phyloP scores from a whole-genome alignment of 2,888 invertebrate genomes.

The Amiota mariae region DNA sequence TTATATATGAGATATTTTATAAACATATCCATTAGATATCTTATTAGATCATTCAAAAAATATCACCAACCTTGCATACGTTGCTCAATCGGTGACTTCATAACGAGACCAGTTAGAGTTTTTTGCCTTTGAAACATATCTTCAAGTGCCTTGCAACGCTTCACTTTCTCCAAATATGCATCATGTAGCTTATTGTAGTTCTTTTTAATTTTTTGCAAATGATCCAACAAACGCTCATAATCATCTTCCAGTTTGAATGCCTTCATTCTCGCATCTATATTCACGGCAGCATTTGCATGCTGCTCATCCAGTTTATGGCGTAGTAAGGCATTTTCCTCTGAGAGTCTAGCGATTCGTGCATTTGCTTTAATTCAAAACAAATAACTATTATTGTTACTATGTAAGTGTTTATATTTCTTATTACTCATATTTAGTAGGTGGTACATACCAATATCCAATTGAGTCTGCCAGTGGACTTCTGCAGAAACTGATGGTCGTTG shows the following conservation, averaged over 20 bases:
- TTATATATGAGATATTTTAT: background rate
- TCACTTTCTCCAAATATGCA: constrained; percentile 65
- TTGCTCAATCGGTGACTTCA: constrained; percentile 66
- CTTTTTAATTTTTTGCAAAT: constrained; percentile 62
- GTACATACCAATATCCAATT: constrained; percentile 55
- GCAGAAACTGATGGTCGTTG: background rate
- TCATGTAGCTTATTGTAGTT: constrained; percentile 68
- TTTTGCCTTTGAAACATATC: constrained; percentile 68
- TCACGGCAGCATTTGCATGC: constrained; percentile 52
- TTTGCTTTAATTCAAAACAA: constrained; percentile 50
- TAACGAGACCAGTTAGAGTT: constrained; percentile 66
- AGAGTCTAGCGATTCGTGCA: constrained; percentile 57
- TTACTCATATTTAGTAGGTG: constrained; percentile 36
- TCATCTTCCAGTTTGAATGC: constrained; percentile 64
- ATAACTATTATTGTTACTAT: background rate
- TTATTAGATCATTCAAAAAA: too few species aligned
- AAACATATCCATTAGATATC: too few species aligned
- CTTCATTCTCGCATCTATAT: constrained; percentile 63
- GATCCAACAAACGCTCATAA: constrained; percentile 63
- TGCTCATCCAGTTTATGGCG: constrained; percentile 60
- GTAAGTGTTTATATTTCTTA: background rate
- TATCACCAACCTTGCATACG: constrained; percentile 50
- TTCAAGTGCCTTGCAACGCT: constrained; percentile 66
- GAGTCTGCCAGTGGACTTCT: constrained; percentile 41
- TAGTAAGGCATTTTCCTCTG: constrained; percentile 63